Conservation (phyloP, 2,113 vertebrate genomes). For the Aepyceros melampus region DNA sequence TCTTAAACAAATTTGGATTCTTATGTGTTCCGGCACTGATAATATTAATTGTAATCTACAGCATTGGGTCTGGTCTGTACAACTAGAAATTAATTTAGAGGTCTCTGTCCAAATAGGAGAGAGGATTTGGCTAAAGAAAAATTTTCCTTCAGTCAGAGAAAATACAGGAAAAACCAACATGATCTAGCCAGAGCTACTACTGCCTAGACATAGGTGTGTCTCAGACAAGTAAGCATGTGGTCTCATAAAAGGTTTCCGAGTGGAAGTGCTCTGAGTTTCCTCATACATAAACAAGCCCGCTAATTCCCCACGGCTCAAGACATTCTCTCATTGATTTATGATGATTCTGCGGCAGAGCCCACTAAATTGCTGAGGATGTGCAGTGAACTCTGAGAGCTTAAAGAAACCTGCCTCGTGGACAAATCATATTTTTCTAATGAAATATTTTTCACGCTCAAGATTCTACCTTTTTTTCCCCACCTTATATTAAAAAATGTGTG, state of each 20-base stretch:
- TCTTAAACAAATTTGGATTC: background rate
- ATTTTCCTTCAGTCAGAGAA: background rate
- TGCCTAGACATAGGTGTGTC: background rate
- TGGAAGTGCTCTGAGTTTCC: background rate
- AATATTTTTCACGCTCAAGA: background rate
- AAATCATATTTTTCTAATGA: background rate
- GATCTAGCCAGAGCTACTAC: background rate
- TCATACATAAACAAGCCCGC: background rate
- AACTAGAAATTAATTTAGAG: background rate
- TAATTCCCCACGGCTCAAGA: background rate
- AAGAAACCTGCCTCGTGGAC: background rate
- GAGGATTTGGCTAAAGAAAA: background rate
- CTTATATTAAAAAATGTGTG: conserved; percentile 32
- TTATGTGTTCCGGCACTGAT: background rate
- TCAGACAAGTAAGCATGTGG: background rate
- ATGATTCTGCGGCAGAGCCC: background rate
- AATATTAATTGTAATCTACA: background rate
- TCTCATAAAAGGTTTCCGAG: background rate
- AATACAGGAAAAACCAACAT: conserved; percentile 52
- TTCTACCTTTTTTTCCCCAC: background rate
- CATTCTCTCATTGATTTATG: conserved; percentile 30
- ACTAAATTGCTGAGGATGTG: conserved; percentile 23
- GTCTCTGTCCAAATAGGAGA: background rate
- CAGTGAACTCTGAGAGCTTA: background rate
- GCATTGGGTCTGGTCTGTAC: background rate